phyloP scores from a whole-genome alignment of 2,113 vertebrate genomes.

The Macaca mulatta region DNA sequence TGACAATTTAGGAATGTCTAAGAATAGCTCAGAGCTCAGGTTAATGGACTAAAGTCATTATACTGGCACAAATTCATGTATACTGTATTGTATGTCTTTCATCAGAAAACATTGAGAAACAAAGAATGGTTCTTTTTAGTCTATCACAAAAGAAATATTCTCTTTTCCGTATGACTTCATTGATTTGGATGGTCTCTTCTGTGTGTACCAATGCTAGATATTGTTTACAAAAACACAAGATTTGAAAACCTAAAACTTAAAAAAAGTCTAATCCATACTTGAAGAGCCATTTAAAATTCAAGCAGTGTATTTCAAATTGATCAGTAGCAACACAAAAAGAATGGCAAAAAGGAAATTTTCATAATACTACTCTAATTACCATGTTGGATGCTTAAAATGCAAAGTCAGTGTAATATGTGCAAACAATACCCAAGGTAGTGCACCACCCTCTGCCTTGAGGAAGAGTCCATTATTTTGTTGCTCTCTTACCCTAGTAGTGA shows the following conservation, averaged over 20 bases:
- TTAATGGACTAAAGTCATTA: not conserved
- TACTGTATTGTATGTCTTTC: not conserved
- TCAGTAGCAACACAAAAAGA: conserved; percentile 24
- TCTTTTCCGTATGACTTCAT: not conserved
- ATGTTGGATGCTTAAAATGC: conserved; percentile 42
- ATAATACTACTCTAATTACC: conserved; percentile 47
- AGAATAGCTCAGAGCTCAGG: not conserved
- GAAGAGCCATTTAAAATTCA: conserved; percentile 59
- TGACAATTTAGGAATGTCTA: not conserved
- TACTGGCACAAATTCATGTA: not conserved
- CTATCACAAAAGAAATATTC: not conserved
- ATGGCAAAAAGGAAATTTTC: conserved; percentile 14
- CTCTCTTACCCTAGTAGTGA: not conserved
- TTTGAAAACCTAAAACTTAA: not conserved
- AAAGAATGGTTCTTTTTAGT: not conserved
- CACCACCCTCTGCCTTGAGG: not conserved
- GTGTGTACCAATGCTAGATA: not conserved
- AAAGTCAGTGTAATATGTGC: not conserved
- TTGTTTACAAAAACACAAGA: not conserved
- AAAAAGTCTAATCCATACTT: not conserved
- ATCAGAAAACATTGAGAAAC: not conserved
- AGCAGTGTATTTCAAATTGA: not conserved
- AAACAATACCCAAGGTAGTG: not conserved
- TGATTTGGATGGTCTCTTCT: not conserved
- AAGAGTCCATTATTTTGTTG: not conserved